Evolutionary conservation across 2,797 vertebrate genomes (phyloP).

Genomic region (Leuciscus waleckii): DNA sequence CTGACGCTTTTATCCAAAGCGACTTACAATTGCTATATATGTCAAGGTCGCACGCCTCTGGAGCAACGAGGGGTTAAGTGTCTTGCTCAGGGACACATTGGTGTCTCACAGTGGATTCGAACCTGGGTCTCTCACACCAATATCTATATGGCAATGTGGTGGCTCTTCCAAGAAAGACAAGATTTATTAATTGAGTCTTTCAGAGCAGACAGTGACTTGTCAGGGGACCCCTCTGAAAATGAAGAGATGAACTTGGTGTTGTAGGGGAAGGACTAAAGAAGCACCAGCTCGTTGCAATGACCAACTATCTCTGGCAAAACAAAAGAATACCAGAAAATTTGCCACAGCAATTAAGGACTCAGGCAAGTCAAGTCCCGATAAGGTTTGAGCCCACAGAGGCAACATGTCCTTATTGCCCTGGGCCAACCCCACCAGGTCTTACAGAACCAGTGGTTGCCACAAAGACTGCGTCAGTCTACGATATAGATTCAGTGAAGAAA

Average conservation of each 20-base stretch:
- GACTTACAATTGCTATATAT: no score
- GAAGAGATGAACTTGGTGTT: not conserved
- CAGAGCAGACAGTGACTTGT: conserved; percentile 1
- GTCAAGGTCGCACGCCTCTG: no score
- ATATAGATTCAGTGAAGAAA: no score
- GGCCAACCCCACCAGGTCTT: not conserved
- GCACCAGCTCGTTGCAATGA: not conserved
- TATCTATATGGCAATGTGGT: conserved; percentile 8
- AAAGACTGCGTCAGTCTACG: no score
- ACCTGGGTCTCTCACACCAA: no score
- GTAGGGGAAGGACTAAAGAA: not conserved
- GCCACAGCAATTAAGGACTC: not conserved
- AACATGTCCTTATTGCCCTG: not conserved
- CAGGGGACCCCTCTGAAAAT: not conserved
- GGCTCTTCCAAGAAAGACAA: not conserved
- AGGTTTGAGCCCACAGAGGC: not conserved
- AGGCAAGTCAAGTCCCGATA: not conserved
- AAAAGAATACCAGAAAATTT: not conserved
- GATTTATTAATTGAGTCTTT: not conserved
- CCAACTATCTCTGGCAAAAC: not conserved
- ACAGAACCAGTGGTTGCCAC: not conserved
- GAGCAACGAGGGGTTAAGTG: no score
- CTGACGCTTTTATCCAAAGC: no score
- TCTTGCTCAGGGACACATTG: no score
- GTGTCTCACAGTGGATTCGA: no score